Percentiles rank a stretch among this genome's conserved stretches.
These are phyloP conservation scores for Artibeus lituratus DNA, from an alignment of 2,797 vertebrate genomes.

Conservation along the genomic window DNA sequence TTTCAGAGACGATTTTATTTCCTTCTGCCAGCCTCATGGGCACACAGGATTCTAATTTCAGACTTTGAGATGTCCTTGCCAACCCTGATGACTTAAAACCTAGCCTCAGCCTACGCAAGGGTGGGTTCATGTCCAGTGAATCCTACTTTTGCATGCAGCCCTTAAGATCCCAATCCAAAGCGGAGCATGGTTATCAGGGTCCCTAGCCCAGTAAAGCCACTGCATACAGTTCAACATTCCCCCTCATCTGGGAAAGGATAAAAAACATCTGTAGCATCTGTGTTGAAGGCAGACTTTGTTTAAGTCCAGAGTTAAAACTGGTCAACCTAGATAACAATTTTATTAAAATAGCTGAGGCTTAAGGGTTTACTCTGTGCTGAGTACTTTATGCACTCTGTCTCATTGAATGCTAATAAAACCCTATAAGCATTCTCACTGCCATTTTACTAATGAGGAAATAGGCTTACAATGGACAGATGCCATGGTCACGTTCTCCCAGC, in stretches of 20 bases:
- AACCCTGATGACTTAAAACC: background rate
- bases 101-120: background rate
- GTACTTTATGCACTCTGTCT: background rate
- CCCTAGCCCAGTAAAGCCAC: background rate
- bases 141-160: background rate
- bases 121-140: background rate
- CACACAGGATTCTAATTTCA: background rate
- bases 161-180: background rate
- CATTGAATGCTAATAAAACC: background rate
- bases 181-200: background rate
- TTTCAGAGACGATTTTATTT: background rate
- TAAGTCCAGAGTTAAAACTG: slow-evolving; percentile 8
- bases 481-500: background rate
- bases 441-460: background rate
- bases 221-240: background rate
- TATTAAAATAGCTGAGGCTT: background rate
- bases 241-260: background rate
- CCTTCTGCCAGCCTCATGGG: background rate
- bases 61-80: background rate
- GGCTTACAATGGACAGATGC: background rate
- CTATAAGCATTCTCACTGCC: background rate
- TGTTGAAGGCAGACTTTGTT: background rate
- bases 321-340: background rate
- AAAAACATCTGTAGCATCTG: background rate
- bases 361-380: background rate